Evolutionary conservation across 2,888 invertebrate species (phyloP).

Genomic region (Mythimna ferrago): DNA sequence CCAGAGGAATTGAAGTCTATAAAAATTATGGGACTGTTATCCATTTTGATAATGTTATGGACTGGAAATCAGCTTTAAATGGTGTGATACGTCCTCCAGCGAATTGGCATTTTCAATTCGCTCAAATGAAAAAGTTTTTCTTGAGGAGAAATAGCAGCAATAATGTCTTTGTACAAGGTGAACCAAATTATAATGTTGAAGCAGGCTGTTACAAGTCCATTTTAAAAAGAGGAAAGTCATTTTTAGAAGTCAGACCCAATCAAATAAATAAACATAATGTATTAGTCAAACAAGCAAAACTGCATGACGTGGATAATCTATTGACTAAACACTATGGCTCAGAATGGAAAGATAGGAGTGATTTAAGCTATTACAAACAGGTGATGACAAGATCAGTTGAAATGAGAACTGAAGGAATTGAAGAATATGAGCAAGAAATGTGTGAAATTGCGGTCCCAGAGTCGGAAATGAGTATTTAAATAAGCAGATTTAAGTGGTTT

Average conservation of each 20-base stretch:
- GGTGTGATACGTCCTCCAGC: slow-evolving; percentile 20
- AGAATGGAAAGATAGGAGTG: slow-evolving; percentile 28
- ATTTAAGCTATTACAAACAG: slow-evolving; percentile 33
- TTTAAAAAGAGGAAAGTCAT: slow-evolving; percentile 31
- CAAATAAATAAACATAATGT: slow-evolving; percentile 23
- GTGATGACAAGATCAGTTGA: slow-evolving; percentile 26
- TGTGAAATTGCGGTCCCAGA: slow-evolving; percentile 22
- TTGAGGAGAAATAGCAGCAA: slow-evolving; percentile 17
- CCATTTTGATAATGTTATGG: slow-evolving; percentile 2
- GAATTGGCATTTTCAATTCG: slow-evolving; percentile 22
- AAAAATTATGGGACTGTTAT: slow-evolving; percentile 25
- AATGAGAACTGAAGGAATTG: slow-evolving; percentile 24
- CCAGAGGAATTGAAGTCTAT: slow-evolving; percentile 19
- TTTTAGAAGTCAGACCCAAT: slow-evolving; percentile 23
- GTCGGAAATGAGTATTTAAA: slow-evolving; percentile 13
- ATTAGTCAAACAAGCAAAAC: slow-evolving; percentile 17
- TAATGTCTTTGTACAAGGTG: slow-evolving; percentile 25
- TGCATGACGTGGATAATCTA: slow-evolving; percentile 15
- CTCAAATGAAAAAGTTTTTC: slow-evolving; percentile 19
- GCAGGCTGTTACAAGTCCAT: slow-evolving; percentile 30
- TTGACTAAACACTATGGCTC: slow-evolving; percentile 21
- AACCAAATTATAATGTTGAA: slow-evolving; percentile 28
- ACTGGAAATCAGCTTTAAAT: slow-evolving; percentile 21
- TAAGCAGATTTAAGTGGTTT: slow-evolving; percentile 9
- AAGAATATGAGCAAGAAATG: slow-evolving; percentile 30